Evolutionary conservation across 1,140 invertebrate species (phyloP), one percentile per base, ranked within the genome.

Genomic region (Euglossa dilemma): DNA sequence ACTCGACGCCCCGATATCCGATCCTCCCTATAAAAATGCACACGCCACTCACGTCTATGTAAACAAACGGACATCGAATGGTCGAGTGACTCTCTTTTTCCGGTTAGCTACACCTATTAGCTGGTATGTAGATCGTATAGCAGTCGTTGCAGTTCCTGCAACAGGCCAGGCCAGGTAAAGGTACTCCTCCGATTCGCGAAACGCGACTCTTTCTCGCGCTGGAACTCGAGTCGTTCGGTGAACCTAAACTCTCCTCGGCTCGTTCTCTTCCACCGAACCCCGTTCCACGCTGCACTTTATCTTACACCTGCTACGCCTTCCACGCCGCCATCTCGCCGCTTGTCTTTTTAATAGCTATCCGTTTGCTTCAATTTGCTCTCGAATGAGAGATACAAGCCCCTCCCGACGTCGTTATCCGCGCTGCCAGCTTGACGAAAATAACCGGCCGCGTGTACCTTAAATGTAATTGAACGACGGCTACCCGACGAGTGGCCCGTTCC

Each of bases 11-110:
- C 75, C 70, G 83, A 74, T 79, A 84, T 81, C 54, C 83, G 83
- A 84, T 84, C 78, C 83, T 73, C 83, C 78, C 69, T 84, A 81
- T 84, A 80, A 84, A 84, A 84, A 84, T 80, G 67, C 83, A 69
- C 77, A 81, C 78, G 83, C 69, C 78, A 80, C 83, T 80, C 78
- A 84, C 54, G 78, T 71, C 78, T 74, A 80, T 84, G 83, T 81
- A 84, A 84, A 84, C 83, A 84, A 84, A 84, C 78, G 78, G 77
- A 84, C 77, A 84, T 84, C 82, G 82, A 84, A 84, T 84, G 82
- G 82, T 84, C 82, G 82, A 84, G 82, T 84, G 82, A 80, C 82
- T 84, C 82, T 84, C 82, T 84, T 84, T 84, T 84, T 84, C 75
- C 83, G 83, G 77, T 84, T 84, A 80, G 83, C 52, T 84, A 84